Percentiles rank a stretch among this genome's conserved stretches.
phyloP scores from a whole-genome alignment of 2,888 invertebrate species.

The Melieria crassipennis region DNA sequence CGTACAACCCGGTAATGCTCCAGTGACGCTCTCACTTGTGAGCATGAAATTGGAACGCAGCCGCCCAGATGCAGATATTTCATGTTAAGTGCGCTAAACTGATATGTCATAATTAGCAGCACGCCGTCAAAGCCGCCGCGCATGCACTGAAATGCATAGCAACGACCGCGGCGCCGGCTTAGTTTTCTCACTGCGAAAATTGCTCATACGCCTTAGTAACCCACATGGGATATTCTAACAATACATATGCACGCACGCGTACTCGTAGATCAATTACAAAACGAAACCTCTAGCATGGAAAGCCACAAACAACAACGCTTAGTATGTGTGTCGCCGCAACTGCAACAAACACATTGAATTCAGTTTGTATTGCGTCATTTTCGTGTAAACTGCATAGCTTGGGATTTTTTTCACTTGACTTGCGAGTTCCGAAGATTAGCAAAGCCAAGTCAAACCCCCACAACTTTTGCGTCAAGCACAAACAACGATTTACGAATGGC shows the following conservation, averaged over 20 bases:
- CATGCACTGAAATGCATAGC: neutral
- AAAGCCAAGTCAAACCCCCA: neutral
- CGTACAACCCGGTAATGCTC: too few relatives aligned
- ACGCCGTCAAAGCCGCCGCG: neutral
- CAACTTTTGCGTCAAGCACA: neutral
- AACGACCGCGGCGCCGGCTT: neutral
- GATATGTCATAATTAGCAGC: neutral
- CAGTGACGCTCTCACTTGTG: too few relatives aligned
- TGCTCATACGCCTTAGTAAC: conserved; percentile 38
- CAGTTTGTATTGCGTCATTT: conserved; percentile 3
- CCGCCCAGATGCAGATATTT: too few relatives aligned
- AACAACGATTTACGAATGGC: neutral
- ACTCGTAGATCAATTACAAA: conserved; percentile 1
- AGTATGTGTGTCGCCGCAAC: neutral
- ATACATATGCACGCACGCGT: neutral
- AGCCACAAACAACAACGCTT: too few relatives aligned
- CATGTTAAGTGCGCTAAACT: too few relatives aligned
- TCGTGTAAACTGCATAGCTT: neutral
- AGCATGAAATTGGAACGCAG: too few relatives aligned
- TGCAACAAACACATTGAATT: neutral
- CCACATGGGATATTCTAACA: conserved; percentile 20
- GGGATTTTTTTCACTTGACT: neutral
- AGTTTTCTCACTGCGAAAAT: neutral
- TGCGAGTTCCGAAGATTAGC: neutral
- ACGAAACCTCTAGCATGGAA: neutral